Conservation (phyloP, 1,140 invertebrate species). For the Cyclargus thomasi region DNA sequence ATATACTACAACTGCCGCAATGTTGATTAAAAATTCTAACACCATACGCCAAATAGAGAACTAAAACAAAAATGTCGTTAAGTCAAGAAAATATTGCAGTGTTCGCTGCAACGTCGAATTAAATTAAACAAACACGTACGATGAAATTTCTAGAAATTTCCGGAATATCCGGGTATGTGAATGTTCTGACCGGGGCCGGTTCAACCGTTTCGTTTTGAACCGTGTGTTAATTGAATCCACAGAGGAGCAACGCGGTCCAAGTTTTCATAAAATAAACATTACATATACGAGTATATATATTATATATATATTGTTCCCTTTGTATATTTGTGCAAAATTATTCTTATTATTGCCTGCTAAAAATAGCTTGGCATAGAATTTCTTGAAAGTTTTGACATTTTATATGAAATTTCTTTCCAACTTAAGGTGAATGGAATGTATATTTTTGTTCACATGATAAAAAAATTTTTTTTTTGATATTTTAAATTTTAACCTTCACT, state of each 20-base stretch:
- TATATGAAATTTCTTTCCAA: too few species aligned
- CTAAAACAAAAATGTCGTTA: slow-evolving; percentile 23
- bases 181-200: slow-evolving; percentile 7
- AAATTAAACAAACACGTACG: slow-evolving; percentile 16
- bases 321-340: too few species aligned
- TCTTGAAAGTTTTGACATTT: too few species aligned
- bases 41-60: slow-evolving; percentile 15
- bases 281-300: background rate
- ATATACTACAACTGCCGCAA: background rate
- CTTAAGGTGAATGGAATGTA: too few species aligned
- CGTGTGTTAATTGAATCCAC: slow-evolving; percentile 20
- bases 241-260: slow-evolving; percentile 1
- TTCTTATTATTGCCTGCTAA: too few species aligned
- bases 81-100: slow-evolving; percentile 19
- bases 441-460: too few species aligned
- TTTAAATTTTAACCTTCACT: too few species aligned
- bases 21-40: slow-evolving; percentile 17
- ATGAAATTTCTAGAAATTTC: slow-evolving; percentile 16
- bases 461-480: too few species aligned
- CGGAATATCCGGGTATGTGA: slow-evolving; percentile 14
- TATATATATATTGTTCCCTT: background rate
- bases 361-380: too few species aligned
- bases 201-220: slow-evolving; percentile 16
- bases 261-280: background rate
- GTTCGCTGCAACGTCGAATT: slow-evolving; percentile 19